Percentiles rank a stretch among this genome's conserved stretches.
Evolutionary conservation across 2,888 invertebrate genomes (phyloP).

Genomic region (Meandrusa payeni): DNA sequence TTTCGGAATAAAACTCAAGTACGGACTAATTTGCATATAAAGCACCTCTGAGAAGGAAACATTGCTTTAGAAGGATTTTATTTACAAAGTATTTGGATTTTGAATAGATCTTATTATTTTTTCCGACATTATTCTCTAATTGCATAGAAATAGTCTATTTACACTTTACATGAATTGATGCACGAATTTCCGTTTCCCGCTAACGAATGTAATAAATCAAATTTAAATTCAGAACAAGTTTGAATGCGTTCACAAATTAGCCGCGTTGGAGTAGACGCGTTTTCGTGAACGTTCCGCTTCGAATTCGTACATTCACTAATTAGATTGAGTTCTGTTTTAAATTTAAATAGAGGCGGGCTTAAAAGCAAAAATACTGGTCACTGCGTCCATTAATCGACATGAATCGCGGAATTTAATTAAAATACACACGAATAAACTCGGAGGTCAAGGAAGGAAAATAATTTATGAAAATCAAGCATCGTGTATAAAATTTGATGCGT

Average conservation of each 20-base stretch:
- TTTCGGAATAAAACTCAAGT: slow-evolving; percentile 17
- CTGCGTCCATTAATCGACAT: no score
- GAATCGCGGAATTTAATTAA: no score
- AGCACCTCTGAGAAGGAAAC: slow-evolving; percentile 9
- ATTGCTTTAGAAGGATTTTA: slow-evolving; percentile 17
- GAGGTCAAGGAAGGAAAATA: no score
- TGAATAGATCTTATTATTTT: neutral
- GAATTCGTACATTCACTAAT: slow-evolving; percentile 5
- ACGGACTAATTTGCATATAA: slow-evolving; percentile 20
- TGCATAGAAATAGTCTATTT: no score
- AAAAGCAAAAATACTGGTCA: no score
- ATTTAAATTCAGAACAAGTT: slow-evolving; percentile 10
- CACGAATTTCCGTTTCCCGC: slow-evolving; percentile 4
- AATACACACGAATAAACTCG: neutral
- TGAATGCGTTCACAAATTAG: slow-evolving; percentile 12
- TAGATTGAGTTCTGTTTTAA: slow-evolving; percentile 1
- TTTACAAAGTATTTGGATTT: neutral
- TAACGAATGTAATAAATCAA: slow-evolving; percentile 4
- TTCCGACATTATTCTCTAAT: no score
- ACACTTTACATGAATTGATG: no score
- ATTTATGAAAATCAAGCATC: no score
- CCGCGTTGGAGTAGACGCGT: slow-evolving; percentile 2
- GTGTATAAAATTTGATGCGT: no score
- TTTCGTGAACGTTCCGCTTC: neutral
- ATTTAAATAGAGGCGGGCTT: neutral